phyloP scores from a whole-genome alignment of 2,113 vertebrate species.

The Eubucco bourcierii region DNA sequence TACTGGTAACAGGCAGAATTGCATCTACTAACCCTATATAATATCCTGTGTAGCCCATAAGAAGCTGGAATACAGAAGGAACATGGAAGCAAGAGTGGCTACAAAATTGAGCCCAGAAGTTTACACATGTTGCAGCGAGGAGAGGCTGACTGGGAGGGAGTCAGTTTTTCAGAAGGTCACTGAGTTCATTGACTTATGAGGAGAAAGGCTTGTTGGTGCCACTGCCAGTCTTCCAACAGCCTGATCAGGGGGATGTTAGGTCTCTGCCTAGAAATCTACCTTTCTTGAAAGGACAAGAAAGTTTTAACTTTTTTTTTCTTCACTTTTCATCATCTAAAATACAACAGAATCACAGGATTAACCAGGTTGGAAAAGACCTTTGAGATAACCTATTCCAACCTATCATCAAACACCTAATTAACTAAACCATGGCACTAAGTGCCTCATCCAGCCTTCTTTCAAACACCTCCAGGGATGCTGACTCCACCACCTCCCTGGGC shows the following conservation, averaged over 20 bases:
- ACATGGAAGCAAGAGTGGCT: not conserved
- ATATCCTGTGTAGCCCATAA: not conserved
- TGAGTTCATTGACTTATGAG: not conserved
- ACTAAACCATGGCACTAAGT: no score
- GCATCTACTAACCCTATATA: not conserved
- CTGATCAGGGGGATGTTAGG: not conserved
- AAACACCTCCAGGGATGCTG: no score
- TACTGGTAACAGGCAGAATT: not conserved
- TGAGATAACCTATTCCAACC: no score
- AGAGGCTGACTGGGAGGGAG: not conserved
- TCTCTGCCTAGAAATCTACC: fast-evolving
- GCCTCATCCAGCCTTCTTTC: no score
- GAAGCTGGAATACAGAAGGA: not conserved
- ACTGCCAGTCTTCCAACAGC: not conserved
- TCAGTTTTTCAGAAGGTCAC: not conserved
- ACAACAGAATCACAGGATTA: not conserved
- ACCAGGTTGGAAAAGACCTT: no score
- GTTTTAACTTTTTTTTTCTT: not conserved
- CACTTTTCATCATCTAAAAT: not conserved
- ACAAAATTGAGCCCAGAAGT: not conserved
- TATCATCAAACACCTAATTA: no score
- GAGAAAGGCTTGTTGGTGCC: not conserved
- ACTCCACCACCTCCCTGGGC: no score
- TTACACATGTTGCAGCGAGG: not conserved
- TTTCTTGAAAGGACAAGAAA: not conserved